Percentiles rank a stretch among this genome's conserved stretches.
phyloP scores from a whole-genome alignment of 2,888 invertebrate species.

The Anoplius nigerrimus region DNA sequence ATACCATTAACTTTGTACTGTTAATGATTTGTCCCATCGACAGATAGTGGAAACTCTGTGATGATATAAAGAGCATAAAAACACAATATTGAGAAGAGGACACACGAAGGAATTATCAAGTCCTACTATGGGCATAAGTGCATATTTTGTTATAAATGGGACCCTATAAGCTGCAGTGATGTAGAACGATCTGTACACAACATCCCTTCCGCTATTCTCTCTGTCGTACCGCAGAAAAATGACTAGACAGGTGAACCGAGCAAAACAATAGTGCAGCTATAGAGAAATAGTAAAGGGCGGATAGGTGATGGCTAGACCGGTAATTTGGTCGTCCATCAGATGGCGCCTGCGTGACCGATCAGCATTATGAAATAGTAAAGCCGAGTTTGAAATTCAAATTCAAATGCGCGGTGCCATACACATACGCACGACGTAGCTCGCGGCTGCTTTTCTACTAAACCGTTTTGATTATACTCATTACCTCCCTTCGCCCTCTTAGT shows the following conservation, averaged over 20 bases:
- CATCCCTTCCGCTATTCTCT: no score
- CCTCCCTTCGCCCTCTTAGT: conserved; percentile 27
- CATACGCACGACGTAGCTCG: conserved; percentile 56
- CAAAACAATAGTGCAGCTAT: conserved; percentile 52
- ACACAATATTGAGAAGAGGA: no score
- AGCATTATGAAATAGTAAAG: conserved; percentile 64
- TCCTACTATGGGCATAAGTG: background rate
- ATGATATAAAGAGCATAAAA: no score
- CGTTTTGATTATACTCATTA: conserved; percentile 74
- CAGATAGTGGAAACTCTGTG: no score
- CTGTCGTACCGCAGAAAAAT: background rate
- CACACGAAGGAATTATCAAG: background rate
- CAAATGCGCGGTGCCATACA: conserved; percentile 59
- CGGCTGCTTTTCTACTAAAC: conserved; percentile 69
- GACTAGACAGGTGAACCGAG: conserved; percentile 33
- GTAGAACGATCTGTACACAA: background rate
- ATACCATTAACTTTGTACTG: background rate
- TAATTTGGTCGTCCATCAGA: conserved; percentile 71
- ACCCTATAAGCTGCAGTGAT: background rate
- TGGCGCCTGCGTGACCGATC: conserved; percentile 72
- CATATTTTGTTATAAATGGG: no score
- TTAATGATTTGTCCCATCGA: no score
- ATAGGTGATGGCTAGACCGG: conserved; percentile 46
- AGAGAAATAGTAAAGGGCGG: conserved; percentile 55
- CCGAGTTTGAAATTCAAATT: conserved; percentile 69